These are phyloP conservation scores for Cetoscarus ocellatus DNA, from an alignment of 2,797 vertebrate species.

Conservation along the genomic window DNA sequence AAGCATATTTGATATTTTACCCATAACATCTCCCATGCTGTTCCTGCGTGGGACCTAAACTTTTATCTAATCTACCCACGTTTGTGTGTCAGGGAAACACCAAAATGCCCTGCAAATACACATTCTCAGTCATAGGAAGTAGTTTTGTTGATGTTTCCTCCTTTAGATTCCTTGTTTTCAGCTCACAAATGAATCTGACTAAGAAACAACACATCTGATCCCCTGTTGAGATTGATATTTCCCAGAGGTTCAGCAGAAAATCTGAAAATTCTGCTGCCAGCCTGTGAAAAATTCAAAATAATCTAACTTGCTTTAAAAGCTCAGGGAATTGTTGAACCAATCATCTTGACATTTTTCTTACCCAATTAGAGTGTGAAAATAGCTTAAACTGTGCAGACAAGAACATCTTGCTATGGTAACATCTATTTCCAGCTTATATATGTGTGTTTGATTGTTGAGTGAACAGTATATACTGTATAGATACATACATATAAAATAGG, in stretches of 20 bases:
- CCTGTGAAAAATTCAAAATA: constrained; percentile 18
- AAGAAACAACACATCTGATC: constrained; percentile 20
- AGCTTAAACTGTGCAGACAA: background rate
- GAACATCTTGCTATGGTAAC: background rate
- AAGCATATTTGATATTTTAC: too few relatives aligned
- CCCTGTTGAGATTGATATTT: constrained; percentile 1
- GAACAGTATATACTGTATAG: background rate
- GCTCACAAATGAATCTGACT: constrained; percentile 4
- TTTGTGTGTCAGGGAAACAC: constrained; percentile 9
- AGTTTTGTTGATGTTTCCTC: background rate
- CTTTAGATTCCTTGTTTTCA: constrained; percentile 15
- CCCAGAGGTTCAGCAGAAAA: constrained; percentile 11
- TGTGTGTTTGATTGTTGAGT: background rate
- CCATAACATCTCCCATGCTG: too few relatives aligned
- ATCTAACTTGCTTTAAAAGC: background rate
- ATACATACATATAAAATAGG: background rate
- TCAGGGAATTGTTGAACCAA: background rate
- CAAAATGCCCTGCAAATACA: background rate
- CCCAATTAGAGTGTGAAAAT: background rate
- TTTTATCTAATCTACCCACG: too few relatives aligned
- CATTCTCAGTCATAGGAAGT: constrained; percentile 3
- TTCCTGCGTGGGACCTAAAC: too few relatives aligned
- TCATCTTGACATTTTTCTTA: background rate
- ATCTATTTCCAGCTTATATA: background rate
- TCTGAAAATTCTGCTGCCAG: constrained; percentile 11